A percentile compares a stretch with the other conserved stretches of the same genome.
phyloP scores from a whole-genome alignment of 2,797 vertebrate genomes.

The Chelmon rostratus region DNA sequence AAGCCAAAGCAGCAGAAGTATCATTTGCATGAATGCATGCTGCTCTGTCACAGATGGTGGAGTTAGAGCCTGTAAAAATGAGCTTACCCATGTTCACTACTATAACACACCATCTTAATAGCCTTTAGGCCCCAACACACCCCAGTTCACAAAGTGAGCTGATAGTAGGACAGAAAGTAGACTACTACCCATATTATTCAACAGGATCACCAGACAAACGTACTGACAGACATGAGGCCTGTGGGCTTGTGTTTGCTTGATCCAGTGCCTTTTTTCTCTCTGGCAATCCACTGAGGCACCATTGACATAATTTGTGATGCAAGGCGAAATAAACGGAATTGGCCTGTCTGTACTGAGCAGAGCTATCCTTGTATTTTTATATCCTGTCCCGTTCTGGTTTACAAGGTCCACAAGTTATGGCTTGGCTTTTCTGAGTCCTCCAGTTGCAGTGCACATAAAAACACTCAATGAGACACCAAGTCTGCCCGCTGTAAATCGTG shows the following conservation, averaged over 20 bases:
- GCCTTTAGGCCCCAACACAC: background rate
- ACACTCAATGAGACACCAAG: slow-evolving; percentile 14
- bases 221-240: background rate
- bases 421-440: slow-evolving; percentile 39
- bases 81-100: background rate
- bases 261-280: slow-evolving; percentile 23
- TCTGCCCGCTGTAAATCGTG: slow-evolving; percentile 31
- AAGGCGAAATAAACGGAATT: slow-evolving; percentile 55
- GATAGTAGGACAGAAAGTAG: no score
- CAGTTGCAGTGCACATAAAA: slow-evolving; percentile 44
- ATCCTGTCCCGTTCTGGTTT: slow-evolving; percentile 56
- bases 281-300: slow-evolving; percentile 33
- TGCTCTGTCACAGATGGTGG: background rate
- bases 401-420: slow-evolving; percentile 68
- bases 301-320: slow-evolving; percentile 72
- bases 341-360: slow-evolving; percentile 48
- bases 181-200: background rate
- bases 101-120: background rate
- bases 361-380: slow-evolving; percentile 65
- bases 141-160: background rate
- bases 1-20: slow-evolving; percentile 2
- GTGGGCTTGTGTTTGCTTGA: slow-evolving; percentile 28
- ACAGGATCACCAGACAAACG: background rate
- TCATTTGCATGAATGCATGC: slow-evolving; percentile 4
- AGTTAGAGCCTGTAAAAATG: background rate